A percentile compares a stretch with the other conserved stretches of the same genome.
Evolutionary conservation across 1,140 invertebrate genomes (phyloP).

Genomic region (Pachyrhynchus sulphureomaculatus): DNA sequence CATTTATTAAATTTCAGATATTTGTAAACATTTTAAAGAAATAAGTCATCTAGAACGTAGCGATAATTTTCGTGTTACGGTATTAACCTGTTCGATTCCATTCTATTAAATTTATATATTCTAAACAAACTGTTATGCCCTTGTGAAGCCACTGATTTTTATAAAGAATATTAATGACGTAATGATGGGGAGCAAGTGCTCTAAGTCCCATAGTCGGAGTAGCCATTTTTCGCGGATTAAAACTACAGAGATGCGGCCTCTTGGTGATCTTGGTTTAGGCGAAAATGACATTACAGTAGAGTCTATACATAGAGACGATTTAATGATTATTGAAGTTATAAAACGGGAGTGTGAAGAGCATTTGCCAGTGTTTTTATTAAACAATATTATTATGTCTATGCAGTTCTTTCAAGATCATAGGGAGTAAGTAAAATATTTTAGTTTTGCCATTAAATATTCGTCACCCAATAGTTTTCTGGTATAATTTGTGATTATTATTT

Average conservation of each 20-base stretch:
- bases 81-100: too few species aligned
- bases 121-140: too few species aligned
- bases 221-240: neutral
- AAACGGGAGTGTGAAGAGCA: slow-evolving; percentile 61
- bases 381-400: slow-evolving; percentile 71
- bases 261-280: neutral
- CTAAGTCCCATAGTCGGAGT: neutral
- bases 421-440: slow-evolving; percentile 56
- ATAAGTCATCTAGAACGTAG: too few species aligned
- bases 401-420: slow-evolving; percentile 79
- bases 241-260: neutral
- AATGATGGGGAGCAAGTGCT: neutral
- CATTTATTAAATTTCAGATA: too few species aligned
- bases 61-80: too few species aligned
- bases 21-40: too few species aligned
- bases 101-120: too few species aligned
- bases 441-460: neutral
- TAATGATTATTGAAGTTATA: slow-evolving; percentile 55
- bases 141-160: too few species aligned
- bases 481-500: neutral
- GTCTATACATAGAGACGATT: slow-evolving; percentile 50
- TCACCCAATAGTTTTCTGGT: neutral
- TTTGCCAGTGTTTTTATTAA: slow-evolving; percentile 68
- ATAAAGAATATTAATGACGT: too few species aligned
- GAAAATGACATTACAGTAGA: slow-evolving; percentile 26